These are phyloP conservation scores for Pseudomyrmex cubaensis DNA, from an alignment of 1,140 invertebrate species.

Conservation along the genomic window DNA sequence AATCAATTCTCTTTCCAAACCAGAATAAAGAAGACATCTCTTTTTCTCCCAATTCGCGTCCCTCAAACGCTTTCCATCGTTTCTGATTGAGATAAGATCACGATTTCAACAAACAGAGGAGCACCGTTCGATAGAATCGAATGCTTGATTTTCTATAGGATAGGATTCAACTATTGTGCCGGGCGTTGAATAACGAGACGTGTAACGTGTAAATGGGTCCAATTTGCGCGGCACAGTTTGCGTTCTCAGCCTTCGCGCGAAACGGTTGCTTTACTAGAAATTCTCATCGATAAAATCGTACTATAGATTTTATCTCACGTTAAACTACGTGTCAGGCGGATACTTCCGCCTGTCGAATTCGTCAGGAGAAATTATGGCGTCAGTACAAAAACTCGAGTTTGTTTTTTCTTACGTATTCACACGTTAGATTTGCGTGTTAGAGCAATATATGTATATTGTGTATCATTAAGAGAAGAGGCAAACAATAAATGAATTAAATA, in stretches of 20 bases:
- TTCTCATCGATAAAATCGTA: slow-evolving; percentile 74
- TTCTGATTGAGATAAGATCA: slow-evolving; percentile 75
- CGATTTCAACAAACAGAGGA: slow-evolving; percentile 68
- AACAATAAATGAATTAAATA: too few species aligned
- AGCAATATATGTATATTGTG: background rate
- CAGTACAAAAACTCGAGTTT: slow-evolving; percentile 26
- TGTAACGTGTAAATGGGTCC: slow-evolving; percentile 42
- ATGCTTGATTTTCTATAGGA: slow-evolving; percentile 78
- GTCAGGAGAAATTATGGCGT: background rate
- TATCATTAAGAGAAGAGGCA: background rate
- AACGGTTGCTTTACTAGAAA: slow-evolving; percentile 63
- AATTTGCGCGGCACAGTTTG: slow-evolving; percentile 45
- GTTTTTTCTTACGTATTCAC: background rate
- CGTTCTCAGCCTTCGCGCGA: slow-evolving; percentile 64
- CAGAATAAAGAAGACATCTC: slow-evolving; percentile 20
- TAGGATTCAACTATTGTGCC: slow-evolving; percentile 71
- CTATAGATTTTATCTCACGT: slow-evolving; percentile 4
- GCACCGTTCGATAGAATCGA: slow-evolving; percentile 75
- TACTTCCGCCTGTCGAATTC: slow-evolving; percentile 43
- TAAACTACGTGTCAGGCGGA: background rate
- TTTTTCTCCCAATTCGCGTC: slow-evolving; percentile 40
- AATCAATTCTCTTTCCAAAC: background rate
- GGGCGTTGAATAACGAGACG: slow-evolving; percentile 56
- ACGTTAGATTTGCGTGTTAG: background rate
- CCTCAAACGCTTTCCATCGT: slow-evolving; percentile 38